Evolutionary conservation across 2,113 vertebrate genomes (phyloP), one percentile per base, ranked within the genome.

Genomic region (Chaetodon trifascialis): DNA sequence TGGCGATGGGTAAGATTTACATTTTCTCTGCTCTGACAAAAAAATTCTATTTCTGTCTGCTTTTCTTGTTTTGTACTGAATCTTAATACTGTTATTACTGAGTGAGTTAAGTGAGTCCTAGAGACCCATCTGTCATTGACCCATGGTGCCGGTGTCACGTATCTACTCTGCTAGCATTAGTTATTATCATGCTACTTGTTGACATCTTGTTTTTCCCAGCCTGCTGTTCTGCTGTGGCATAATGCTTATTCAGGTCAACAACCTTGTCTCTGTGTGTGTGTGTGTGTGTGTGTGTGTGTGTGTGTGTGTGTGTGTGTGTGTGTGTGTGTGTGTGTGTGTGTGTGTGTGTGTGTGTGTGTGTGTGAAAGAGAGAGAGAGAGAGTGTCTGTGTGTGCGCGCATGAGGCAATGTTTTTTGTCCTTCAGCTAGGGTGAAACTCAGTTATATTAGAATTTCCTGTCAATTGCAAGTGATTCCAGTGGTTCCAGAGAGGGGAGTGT

Each of bases 181-280:
- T 73, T 76, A 74, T 59, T 76, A 59, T 87, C 23, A 58, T 76
- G 44, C 74, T 70, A 67, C 76, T 74, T 82, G 68, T 82, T 89
- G 75, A 76, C 72, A 83, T 85, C 66, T 59, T 54, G 59, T 76
- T 76, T 84, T 69, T 56, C 54, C 59, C 21, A 54, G 64, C 42
- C 69, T 81, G 44, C 58, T 65, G 69, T 80, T 36, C 55, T 76
- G 16, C 63, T 76, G 59, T 65, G 69, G 58, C 47, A 47, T 76
- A 56, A 71, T 80, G 66, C 65, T 52, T 79, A 56, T 79, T 64
- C 49, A 64, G 64, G 77, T 76, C 72, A 86, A 56, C 44, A 70
- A 15, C 60, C 38, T 49, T 83, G 65, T 44, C 42, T 73, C 4
- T 71, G 21, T 76, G 54, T 84, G 55, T 52, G 66, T 19, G 40